Conservation (phyloP, 2,113 vertebrate species). For the Hipposideros armiger region DNA sequence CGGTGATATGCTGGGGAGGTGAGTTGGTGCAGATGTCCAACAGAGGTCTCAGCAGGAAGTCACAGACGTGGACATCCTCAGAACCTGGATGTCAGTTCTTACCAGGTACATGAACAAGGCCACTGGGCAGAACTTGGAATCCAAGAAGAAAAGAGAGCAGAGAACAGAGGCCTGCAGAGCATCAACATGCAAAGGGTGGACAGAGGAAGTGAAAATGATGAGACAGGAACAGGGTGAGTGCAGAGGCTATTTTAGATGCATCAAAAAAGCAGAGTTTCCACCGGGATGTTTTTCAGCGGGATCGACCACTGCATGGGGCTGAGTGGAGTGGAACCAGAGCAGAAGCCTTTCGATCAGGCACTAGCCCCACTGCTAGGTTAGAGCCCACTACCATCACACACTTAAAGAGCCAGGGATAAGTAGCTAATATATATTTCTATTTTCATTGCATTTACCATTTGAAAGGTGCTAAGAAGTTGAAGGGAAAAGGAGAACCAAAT, state of each 20-base stretch:
- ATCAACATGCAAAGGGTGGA: rapidly evolving
- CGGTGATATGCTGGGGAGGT: neutral
- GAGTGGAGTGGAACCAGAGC: neutral
- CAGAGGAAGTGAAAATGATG: neutral
- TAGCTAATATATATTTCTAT: neutral
- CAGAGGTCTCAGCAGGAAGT: neutral
- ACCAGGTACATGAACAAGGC: too few species aligned
- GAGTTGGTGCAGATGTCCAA: neutral
- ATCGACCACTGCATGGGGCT: neutral
- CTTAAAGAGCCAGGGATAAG: neutral
- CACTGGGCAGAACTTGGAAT: neutral
- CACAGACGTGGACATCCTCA: neutral
- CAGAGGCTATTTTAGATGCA: neutral
- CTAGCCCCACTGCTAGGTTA: neutral
- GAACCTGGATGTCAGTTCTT: neutral
- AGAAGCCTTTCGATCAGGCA: neutral
- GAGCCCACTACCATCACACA: neutral
- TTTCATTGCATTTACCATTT: neutral
- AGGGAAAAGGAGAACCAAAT: neutral
- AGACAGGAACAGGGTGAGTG: rapidly evolving
- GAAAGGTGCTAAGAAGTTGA: neutral
- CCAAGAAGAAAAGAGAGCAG: neutral
- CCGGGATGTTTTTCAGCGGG: neutral
- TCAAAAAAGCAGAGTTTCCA: neutral
- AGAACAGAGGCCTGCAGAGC: neutral